phyloP scores from a whole-genome alignment of 2,113 vertebrate species.

The rabbit (Oryctolagus cuniculus) region mOryCun1.1 NC_091439.1:59186001-59186500 shows the following conservation, averaged over 20 bases:
- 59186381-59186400: not conserved
- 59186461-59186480: not conserved
- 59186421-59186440: not conserved
- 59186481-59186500: not conserved
- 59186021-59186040: not conserved
- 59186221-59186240: not conserved
- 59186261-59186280: not conserved
- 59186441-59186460: not conserved
- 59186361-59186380: not conserved
- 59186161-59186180: not conserved
- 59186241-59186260: not conserved
- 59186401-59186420: accelerated
- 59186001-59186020: not conserved
- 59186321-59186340: not conserved
- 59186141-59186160: not conserved
- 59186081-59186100: not conserved
- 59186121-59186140: not conserved
- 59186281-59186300: accelerated
- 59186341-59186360: accelerated
- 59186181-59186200: not conserved
- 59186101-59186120: not conserved
- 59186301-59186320: not conserved
- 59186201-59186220: not conserved
- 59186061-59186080: not conserved
- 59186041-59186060: not conserved